Base-by-base conservation (phyloP, 2,888 invertebrate genomes). In the Xestoiulus laeticollis region DNA sequence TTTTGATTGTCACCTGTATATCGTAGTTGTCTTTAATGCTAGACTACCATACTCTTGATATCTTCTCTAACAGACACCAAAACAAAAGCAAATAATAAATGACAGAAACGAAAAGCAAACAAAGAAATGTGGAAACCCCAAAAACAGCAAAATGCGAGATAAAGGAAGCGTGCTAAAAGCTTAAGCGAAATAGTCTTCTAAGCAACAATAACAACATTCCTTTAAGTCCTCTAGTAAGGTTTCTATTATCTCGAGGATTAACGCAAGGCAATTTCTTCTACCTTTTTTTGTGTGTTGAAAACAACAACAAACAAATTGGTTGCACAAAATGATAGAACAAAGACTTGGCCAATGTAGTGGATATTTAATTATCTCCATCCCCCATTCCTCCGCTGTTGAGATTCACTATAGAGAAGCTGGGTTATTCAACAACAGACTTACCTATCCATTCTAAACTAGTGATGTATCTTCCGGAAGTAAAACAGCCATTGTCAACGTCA, bases 391-490 rank as follows among this genome's bases (percentile, higher is more conserved):
- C 59, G 3, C 19, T 19, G 12, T 48, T 48, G 19, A 48, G 19
- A 48, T 14, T 48, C 59, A 8, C n/a, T 59, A 22, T 59, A 59
- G n/a, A 59, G 22, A 22, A 22, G n/a, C 48, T 14, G 16, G 16
- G 19, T 48, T 48, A 59, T 59, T 68, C 68, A 68, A 26, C 26
- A 68, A 26, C 26, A 26, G 68, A 68, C 68, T 68, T 68, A 68
- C 68, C 68, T 68, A 68, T 68, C 68, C 68, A 68, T 68, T 26
- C 68, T 26, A 68, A 26, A 10, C 68, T 68, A 26, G 68, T 26
- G 26, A 68, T 68, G 26, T 68, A 68, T 68, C 68, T 68, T 26
- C 68, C 68, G 68, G 68, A 68, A 68, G 68, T 68, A n/a, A 68
- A 68, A 12, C 68, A 68, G 26, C 26, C 68, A 26, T 68, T 68